phyloP scores from a whole-genome alignment of 2,113 vertebrate species.

The Caloenas nicobarica region DNA sequence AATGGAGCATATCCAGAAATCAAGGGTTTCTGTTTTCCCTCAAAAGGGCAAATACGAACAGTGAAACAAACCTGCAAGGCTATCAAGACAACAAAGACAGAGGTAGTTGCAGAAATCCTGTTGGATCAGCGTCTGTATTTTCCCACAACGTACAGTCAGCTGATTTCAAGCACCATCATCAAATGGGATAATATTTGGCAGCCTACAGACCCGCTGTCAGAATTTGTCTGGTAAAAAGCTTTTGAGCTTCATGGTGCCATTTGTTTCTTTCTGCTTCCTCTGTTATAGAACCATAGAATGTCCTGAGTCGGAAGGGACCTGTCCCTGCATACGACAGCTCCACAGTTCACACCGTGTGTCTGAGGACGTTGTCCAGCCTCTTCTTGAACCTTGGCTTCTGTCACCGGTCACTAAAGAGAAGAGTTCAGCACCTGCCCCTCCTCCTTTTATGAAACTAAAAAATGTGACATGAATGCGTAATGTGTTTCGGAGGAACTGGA shows the following conservation, averaged over 20 bases:
- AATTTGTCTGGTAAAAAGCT: neutral
- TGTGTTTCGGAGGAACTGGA: neutral
- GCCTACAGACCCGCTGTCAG: neutral
- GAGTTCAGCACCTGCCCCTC: too few species aligned
- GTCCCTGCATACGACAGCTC: too few species aligned
- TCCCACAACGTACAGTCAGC: slow-evolving; percentile 46
- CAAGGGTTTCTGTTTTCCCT: neutral
- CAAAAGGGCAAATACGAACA: neutral
- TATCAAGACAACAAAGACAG: neutral
- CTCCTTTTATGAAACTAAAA: too few species aligned
- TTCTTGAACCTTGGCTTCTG: too few species aligned
- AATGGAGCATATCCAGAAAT: neutral
- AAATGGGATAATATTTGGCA: slow-evolving; percentile 34
- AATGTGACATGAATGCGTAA: neutral
- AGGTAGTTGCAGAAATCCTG: neutral
- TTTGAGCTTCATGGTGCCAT: neutral
- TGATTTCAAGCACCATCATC: slow-evolving; percentile 27
- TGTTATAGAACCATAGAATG: neutral
- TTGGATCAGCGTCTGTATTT: slow-evolving; percentile 39
- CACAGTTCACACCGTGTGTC: too few species aligned
- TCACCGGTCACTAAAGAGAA: too few species aligned
- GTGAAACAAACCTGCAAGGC: neutral
- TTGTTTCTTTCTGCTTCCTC: neutral
- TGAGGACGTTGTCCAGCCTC: too few species aligned
- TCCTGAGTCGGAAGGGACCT: too few species aligned